Evolutionary conservation across 2,113 vertebrate genomes (phyloP).

Genomic region (Poeciliopsis turrubarensis): DNA sequence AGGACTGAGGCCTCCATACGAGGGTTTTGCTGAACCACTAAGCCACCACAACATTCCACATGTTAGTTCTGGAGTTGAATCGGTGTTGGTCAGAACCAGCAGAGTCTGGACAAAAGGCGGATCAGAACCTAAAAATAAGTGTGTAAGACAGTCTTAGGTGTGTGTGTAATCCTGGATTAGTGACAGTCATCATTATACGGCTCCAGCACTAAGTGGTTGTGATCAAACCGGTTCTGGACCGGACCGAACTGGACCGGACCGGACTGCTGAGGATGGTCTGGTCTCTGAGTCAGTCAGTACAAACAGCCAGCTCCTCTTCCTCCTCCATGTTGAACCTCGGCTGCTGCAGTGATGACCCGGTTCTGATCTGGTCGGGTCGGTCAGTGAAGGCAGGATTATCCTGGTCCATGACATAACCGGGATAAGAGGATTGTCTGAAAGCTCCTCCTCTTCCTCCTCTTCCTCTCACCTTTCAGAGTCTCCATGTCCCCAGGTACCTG

Average conservation of each 20-base stretch:
- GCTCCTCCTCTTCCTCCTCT: slow-evolving; percentile 49
- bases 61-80: too few relatives aligned
- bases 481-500: slow-evolving; percentile 7
- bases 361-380: slow-evolving; percentile 49
- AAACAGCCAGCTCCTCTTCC: slow-evolving; percentile 22
- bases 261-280: slow-evolving; percentile 17
- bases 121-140: not conserved
- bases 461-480: slow-evolving; percentile 56
- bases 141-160: not conserved
- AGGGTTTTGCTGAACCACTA: too few relatives aligned
- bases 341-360: not conserved
- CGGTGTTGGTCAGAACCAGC: too few relatives aligned
- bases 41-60: too few relatives aligned
- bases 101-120: not conserved
- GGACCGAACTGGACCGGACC: not conserved
- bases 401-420: slow-evolving; percentile 76
- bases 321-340: slow-evolving; percentile 4
- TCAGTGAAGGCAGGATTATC: slow-evolving; percentile 75
- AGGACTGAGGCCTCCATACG: too few relatives aligned
- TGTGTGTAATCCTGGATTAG: slow-evolving; percentile 47
- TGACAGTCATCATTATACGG: slow-evolving; percentile 63
- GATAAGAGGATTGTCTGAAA: slow-evolving; percentile 74
- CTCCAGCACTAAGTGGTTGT: slow-evolving; percentile 10
- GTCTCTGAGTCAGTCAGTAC: slow-evolving; percentile 26
- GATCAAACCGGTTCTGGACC: not conserved